Base-by-base conservation (phyloP, 2,888 invertebrate genomes). In the Megamerina dolium region DNA sequence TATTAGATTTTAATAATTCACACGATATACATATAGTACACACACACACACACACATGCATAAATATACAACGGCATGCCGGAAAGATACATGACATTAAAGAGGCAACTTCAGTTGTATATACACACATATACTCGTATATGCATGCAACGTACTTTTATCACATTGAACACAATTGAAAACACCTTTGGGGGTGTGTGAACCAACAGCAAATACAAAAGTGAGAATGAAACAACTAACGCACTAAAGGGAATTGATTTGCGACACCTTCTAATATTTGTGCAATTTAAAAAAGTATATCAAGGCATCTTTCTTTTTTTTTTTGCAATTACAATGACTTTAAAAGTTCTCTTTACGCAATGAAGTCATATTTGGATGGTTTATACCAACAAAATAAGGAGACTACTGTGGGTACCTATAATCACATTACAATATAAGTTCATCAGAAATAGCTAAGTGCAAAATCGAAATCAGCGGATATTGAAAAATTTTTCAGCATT, bases 1-100 rank as follows among this genome's bases (percentile, higher is more conserved):
- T 65, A 65, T 65, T 65, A 66, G 65, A 65, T 65, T 66, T 65
- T 65, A 65, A 65, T 65, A 65, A 65, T 65, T 65, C 64, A 65
- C 66, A 65, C 61, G 62, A 57, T 54, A 59, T 32, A 34, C 18
- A 17, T 12, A 34, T 4, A 9, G 14, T 9, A 35, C 4, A 16
- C 14, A 14, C 13, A 10, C 29, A 9, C 26, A 18, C 19, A 10
- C 14, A 41, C 33, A 41, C 16, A 29, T n/a, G 17, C 32, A 20
- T n/a, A 38, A 5, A 21, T 29, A 19, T n/a, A 18, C 26, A n/a
- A 10, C 5, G 21, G 29, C 29, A 42, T 4, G 13, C 30, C 35
- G 33, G 26, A 27, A 13, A 19, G 3, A 41, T 23, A 23, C 10
- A 10, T 8, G 23, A 23, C 10, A 10, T 10, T 23, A 23, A 23